These are phyloP conservation scores for Micrastur ruficollis DNA, from an alignment of 2,797 vertebrate species.

Conservation along the genomic window DNA sequence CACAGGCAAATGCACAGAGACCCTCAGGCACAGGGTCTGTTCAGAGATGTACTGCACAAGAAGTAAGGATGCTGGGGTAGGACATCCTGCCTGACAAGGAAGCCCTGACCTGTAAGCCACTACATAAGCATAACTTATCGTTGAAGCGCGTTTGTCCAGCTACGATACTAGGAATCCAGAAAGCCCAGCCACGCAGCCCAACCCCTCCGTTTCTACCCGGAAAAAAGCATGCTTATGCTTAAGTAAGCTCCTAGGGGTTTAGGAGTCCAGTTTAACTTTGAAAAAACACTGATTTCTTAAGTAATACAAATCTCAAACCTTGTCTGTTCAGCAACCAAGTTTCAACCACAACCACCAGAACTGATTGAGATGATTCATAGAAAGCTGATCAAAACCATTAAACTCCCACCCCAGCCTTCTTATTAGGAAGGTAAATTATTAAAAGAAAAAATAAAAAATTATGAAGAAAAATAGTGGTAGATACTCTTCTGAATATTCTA, in stretches of 20 bases:
- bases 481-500: background rate
- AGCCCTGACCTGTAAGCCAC: background rate
- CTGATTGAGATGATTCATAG: background rate
- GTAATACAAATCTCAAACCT: background rate
- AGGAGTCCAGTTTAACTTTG: background rate
- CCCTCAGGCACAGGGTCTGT: background rate
- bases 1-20: background rate
- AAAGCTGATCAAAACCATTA: background rate
- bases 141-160: background rate
- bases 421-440: background rate
- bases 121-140: background rate
- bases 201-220: background rate
- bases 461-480: background rate
- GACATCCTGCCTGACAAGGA: background rate
- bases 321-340: background rate
- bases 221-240: background rate
- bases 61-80: background rate
- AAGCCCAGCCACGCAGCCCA: background rate
- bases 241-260: background rate
- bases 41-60: background rate
- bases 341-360: background rate
- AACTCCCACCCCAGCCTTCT: rapidly evolving
- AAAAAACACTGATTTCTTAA: background rate
- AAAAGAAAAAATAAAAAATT: too few relatives aligned
- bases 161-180: background rate